These are phyloP conservation scores for Pagrus major DNA, from an alignment of 2,113 vertebrate genomes.

Conservation along the genomic window DNA sequence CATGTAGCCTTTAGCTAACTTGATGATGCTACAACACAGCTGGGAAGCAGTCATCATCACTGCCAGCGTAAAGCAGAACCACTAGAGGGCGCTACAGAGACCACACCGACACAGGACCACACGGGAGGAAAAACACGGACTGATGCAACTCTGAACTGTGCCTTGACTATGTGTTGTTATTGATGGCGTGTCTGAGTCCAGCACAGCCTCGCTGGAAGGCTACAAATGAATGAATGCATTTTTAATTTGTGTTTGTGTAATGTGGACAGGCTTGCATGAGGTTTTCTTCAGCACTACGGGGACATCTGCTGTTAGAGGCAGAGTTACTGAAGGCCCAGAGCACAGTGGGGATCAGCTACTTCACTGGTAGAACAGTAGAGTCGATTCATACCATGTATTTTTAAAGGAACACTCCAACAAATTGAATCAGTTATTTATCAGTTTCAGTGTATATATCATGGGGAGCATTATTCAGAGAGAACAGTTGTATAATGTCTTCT, in stretches of 20 bases:
- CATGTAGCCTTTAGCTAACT: conserved; percentile 71
- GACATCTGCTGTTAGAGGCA: not conserved
- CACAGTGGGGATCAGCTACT: conserved; percentile 4
- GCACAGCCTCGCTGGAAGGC: conserved; percentile 26
- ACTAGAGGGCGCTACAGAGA: conserved; percentile 45
- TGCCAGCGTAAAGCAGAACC: conserved; percentile 69
- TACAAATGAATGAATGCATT: conserved; percentile 13
- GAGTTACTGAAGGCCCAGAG: not conserved
- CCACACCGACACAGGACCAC: conserved; percentile 38
- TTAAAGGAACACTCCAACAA: not conserved
- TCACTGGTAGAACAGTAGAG: no score
- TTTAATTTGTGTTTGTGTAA: not conserved
- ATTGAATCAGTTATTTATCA: not conserved
- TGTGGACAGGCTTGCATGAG: conserved; percentile 18
- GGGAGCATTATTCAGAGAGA: not conserved
- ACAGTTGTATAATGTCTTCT: not conserved
- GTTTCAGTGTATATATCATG: not conserved
- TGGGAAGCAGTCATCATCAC: conserved; percentile 65
- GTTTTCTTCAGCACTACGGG: not conserved
- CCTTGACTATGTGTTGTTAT: conserved; percentile 74
- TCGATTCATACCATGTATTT: not conserved
- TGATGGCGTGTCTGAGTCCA: conserved; percentile 47
- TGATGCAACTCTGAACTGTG: conserved; percentile 77
- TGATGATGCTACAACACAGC: conserved; percentile 38
- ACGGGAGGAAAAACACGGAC: conserved; percentile 41